Base-by-base conservation (phyloP, 2,113 vertebrate species). In the Beaufortia kweichowensis region DNA sequence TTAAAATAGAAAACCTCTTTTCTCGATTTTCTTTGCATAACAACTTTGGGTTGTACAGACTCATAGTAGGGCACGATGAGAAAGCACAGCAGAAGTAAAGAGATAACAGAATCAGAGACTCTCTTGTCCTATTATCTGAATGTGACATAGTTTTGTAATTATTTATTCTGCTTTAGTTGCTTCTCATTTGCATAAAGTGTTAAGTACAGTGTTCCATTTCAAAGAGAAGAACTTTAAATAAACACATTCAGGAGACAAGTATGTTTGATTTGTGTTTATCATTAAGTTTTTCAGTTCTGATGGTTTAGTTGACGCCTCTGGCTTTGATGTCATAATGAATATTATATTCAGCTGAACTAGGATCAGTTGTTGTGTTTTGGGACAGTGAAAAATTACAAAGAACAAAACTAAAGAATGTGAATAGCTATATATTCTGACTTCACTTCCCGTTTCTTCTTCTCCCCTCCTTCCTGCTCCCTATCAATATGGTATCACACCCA, bases 371-470 rank as follows among this genome's bases (percentile, higher is more conserved):
- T 62, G 31, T 35, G 10, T 35, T 29, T 60, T 6, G 17, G 12
- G 15, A 60, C 1, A 9, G 14, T 31, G 14, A 60, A 46, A 14
- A 43, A 43, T 7, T 15, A 15, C 1, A 17, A 65, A 23, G 14
- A 26, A 6, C 21, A 26, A 17, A 6, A 39, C 21, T n/a, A n/a
- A n/a, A n/a, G n/a, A n/a, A n/a, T n/a, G n/a, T n/a, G n/a, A n/a
- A n/a, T n/a, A n/a, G n/a, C n/a, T n/a, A n/a, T n/a, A n/a, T n/a
- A 33, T 35, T 23, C 61, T 63, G 29, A 17, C n/a, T 31, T 75
- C 15, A 43, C 60, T 77, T 77, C 68, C 53, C 73, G 31, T 71
- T 66, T 63, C 17, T 29, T 39, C 8, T 10, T 39, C 35, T 39
- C 9, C 28, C 19, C 31, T 62, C 11, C 1, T 3, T 53, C 21